Evolutionary conservation across 2,113 vertebrate genomes (phyloP).

Genomic region (Alces alces): DNA sequence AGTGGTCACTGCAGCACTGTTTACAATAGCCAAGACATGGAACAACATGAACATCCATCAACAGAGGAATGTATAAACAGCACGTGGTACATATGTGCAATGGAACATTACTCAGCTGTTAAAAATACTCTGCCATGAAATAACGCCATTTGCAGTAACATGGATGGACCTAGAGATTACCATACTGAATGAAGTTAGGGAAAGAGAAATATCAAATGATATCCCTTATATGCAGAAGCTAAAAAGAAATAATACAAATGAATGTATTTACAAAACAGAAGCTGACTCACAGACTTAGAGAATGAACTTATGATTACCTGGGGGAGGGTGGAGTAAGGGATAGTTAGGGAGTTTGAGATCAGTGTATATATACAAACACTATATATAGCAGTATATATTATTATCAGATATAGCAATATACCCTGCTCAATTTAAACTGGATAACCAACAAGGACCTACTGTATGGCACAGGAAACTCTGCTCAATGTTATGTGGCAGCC

Average conservation of each 20-base stretch:
- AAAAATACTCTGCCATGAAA: neutral
- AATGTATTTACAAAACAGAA: neutral
- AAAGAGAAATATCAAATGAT: neutral
- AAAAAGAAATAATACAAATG: neutral
- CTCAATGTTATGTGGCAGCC: neutral
- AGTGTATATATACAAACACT: neutral
- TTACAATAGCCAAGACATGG: neutral
- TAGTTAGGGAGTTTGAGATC: neutral
- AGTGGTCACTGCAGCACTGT: neutral
- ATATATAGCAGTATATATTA: neutral
- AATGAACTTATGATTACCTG: neutral
- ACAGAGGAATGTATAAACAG: neutral
- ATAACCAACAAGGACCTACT: neutral
- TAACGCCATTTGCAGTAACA: neutral
- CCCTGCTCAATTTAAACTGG: neutral
- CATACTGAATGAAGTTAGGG: neutral
- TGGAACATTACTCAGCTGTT: neutral
- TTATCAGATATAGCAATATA: neutral
- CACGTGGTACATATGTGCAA: neutral
- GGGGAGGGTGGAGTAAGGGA: neutral
- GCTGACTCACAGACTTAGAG: neutral
- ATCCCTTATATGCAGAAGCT: neutral
- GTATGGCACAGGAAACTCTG: neutral
- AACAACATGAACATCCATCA: neutral
- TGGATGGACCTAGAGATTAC: neutral